Evolutionary conservation across 2,113 vertebrate species (phyloP).

Genomic region (Datnioides undecimradiatus): DNA sequence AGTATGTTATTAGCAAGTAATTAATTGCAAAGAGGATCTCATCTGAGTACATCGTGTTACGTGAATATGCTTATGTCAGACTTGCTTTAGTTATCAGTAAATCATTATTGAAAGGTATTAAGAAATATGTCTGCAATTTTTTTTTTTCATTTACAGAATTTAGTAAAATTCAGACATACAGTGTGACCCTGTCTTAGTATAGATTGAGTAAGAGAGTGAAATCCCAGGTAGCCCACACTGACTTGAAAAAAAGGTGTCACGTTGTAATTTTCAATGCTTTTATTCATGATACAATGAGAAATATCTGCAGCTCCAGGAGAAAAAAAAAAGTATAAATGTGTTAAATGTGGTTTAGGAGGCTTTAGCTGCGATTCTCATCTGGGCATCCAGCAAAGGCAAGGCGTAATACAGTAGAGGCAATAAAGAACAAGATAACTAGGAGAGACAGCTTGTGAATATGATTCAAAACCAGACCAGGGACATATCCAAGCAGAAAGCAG

Average conservation of each 20-base stretch:
- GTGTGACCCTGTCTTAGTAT: background rate
- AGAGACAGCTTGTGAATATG: conserved; percentile 57
- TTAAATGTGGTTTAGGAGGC: conserved; percentile 26
- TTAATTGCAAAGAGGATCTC: conserved; percentile 40
- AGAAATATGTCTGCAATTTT: background rate
- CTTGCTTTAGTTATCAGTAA: conserved; percentile 10
- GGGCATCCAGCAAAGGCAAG: conserved; percentile 31
- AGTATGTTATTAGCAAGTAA: conserved; percentile 31
- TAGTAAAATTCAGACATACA: background rate
- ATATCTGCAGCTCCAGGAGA: background rate
- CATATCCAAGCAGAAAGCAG: conserved; percentile 55
- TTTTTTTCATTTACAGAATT: background rate
- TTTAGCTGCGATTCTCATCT: conserved; percentile 33
- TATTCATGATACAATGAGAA: conserved; percentile 24
- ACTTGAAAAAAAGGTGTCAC: background rate
- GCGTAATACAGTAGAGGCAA: conserved; percentile 47
- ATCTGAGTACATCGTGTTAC: conserved; percentile 17
- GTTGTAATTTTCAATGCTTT: background rate
- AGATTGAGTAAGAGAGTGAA: background rate
- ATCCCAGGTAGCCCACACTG: background rate
- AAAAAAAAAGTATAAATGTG: conserved; percentile 6
- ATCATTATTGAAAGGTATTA: background rate
- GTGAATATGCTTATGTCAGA: conserved; percentile 29
- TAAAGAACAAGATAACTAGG: conserved; percentile 63
- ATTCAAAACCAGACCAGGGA: conserved; percentile 59